These are phyloP conservation scores for Vimba vimba DNA, from an alignment of 2,113 vertebrate species.

Conservation along the genomic window DNA sequence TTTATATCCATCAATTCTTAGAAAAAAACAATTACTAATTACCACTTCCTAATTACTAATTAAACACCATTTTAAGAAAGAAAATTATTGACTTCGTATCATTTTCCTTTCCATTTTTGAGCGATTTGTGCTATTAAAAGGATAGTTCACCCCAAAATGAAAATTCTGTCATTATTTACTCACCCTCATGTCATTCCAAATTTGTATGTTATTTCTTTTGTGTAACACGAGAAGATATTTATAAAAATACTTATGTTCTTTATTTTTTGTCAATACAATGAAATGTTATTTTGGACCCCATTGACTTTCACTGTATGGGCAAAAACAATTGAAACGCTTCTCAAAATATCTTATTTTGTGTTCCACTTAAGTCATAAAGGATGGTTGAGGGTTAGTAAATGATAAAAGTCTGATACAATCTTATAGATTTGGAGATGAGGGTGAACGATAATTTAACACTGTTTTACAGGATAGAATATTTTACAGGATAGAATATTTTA, in stretches of 20 bases:
- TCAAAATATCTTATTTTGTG: background rate
- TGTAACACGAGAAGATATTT: background rate
- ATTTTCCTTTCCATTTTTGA: background rate
- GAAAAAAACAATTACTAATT: background rate
- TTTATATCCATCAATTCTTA: background rate
- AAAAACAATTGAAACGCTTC: background rate
- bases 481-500: background rate
- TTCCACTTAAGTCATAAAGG: background rate
- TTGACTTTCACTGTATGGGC: background rate
- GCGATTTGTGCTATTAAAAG: background rate
- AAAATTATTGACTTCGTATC: background rate
- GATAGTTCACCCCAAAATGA: background rate
- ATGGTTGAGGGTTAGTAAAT: background rate
- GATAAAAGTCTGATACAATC: background rate
- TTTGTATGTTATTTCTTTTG: background rate
- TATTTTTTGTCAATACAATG: background rate
- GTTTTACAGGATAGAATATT: background rate
- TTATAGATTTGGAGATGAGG: too few species aligned
- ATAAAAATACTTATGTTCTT: background rate
- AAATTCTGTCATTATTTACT: background rate
- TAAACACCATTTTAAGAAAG: background rate
- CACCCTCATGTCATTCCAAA: background rate
- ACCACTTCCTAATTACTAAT: background rate
- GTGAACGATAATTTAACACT: background rate
- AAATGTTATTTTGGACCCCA: background rate